These are phyloP conservation scores for Anhinga anhinga DNA, from an alignment of 2,113 vertebrate species.

Conservation along the genomic window DNA sequence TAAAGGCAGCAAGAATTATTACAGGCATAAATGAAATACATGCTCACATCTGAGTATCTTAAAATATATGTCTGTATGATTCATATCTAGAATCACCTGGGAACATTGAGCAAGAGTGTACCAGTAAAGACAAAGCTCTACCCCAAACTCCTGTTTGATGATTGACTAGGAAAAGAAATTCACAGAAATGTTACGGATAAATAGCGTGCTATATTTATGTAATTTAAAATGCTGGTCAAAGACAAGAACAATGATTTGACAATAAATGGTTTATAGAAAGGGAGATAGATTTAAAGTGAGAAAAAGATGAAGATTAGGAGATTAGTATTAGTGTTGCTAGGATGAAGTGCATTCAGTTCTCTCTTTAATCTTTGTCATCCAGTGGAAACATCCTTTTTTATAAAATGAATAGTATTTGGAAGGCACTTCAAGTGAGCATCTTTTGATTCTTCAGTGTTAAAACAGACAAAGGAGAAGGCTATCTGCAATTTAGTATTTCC, in stretches of 20 bases:
- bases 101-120: neutral
- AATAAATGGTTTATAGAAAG: neutral
- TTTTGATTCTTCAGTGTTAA: neutral
- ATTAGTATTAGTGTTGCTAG: neutral
- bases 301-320: conserved; percentile 3
- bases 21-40: neutral
- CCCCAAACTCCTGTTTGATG: neutral
- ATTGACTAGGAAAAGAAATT: neutral
- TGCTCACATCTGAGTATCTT: neutral
- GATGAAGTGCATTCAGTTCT: neutral
- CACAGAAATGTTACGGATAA: neutral
- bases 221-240: neutral
- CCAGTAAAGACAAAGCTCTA: neutral
- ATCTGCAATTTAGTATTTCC: neutral
- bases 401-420: neutral
- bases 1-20: neutral
- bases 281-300: neutral
- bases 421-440: neutral
- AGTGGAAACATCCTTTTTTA: neutral
- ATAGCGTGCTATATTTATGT: neutral
- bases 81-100: neutral
- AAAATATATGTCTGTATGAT: neutral
- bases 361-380: neutral
- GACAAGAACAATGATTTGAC: neutral
- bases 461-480: neutral